Conservation (phyloP, 2,113 vertebrate genomes). For the Oryzias curvinotus region DNA sequence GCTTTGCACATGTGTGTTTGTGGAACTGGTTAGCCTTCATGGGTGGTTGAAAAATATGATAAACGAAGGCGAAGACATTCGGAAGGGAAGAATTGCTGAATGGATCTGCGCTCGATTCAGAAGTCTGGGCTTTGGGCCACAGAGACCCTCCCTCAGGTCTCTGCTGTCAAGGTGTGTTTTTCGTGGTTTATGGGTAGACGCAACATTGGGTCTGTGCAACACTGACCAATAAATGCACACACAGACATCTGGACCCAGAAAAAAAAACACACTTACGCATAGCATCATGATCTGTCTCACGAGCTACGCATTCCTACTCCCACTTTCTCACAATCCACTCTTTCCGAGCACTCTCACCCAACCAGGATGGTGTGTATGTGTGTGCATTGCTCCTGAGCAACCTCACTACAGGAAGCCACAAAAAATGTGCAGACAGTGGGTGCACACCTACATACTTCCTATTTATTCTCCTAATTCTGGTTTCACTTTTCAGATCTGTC, state of each 20-base stretch:
- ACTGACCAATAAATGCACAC: slow-evolving; percentile 14
- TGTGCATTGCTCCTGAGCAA: slow-evolving; percentile 29
- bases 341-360: slow-evolving; percentile 43
- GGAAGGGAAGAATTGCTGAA: slow-evolving; percentile 60
- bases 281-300: slow-evolving; percentile 33
- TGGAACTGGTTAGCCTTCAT: slow-evolving; percentile 60
- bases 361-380: slow-evolving; percentile 13
- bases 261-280: slow-evolving; percentile 1
- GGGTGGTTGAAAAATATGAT: slow-evolving; percentile 63
- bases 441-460: slow-evolving; percentile 56
- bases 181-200: slow-evolving; percentile 34
- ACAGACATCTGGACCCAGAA: slow-evolving; percentile 13
- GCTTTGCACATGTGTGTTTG: slow-evolving; percentile 26
- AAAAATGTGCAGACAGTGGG: slow-evolving; percentile 42
- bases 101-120: slow-evolving; percentile 58
- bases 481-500: slow-evolving; percentile 27
- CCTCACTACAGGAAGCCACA: slow-evolving; percentile 44
- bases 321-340: slow-evolving; percentile 52
- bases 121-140: slow-evolving; percentile 36
- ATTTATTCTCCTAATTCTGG: slow-evolving; percentile 41
- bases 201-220: slow-evolving; percentile 10
- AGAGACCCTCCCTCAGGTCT: neutral
- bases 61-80: slow-evolving; percentile 58
- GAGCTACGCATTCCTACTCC: slow-evolving; percentile 33
- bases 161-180: slow-evolving; percentile 25